Percentiles rank a stretch among this genome's conserved stretches.
Evolutionary conservation across 2,888 invertebrate species (phyloP).

Genomic region (Acanthosepion pharaonis): DNA sequence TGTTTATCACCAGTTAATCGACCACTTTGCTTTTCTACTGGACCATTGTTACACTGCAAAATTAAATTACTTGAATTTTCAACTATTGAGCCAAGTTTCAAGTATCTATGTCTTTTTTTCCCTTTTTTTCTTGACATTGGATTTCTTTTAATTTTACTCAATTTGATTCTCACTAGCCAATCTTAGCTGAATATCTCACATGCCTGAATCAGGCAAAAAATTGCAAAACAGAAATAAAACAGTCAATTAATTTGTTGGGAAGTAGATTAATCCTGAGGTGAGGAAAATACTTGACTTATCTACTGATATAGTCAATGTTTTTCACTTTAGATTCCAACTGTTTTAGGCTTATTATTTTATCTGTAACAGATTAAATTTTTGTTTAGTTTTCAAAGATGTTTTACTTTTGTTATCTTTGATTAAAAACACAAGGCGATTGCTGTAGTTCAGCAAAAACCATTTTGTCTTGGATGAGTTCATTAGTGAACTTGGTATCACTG

Average conservation of each 20-base stretch:
- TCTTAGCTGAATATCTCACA: not conserved
- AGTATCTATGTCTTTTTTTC: not conserved
- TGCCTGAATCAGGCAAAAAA: not conserved
- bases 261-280: not conserved
- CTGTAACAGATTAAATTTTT: no score
- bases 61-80: not conserved
- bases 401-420: no score
- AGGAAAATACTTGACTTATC: not conserved
- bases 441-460: no score
- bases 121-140: not conserved
- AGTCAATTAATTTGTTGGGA: not conserved
- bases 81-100: not conserved
- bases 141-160: not conserved
- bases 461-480: no score
- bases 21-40: not conserved
- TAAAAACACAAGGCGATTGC: no score
- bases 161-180: not conserved
- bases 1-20: not conserved
- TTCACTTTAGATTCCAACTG: not conserved
- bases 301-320: not conserved
- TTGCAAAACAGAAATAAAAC: not conserved
- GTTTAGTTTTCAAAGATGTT: no score
- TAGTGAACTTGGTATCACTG: no score
- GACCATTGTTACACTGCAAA: not conserved
- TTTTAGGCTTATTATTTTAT: no score